These are phyloP conservation scores for Diabrotica virgifera DNA, from an alignment of 1,140 invertebrate species.

Conservation along the genomic window DNA sequence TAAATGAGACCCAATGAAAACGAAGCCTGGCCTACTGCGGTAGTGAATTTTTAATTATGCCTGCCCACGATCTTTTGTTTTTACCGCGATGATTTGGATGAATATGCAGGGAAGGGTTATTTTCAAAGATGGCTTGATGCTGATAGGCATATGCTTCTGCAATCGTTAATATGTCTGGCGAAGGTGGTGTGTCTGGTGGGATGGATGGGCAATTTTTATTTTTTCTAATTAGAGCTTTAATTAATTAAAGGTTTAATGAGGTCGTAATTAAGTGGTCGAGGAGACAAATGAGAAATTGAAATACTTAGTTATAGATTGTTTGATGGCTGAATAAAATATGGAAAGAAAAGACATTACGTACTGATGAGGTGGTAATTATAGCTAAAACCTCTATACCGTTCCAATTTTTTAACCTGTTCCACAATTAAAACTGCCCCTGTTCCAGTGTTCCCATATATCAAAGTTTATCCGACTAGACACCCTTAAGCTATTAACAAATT, in stretches of 20 bases:
- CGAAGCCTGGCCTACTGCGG: constrained; percentile 26
- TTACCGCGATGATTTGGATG: constrained; percentile 37
- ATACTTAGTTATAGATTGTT: too few species aligned
- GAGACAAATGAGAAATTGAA: background rate
- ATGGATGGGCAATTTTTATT: background rate
- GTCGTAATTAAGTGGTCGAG: background rate
- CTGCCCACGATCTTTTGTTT: constrained; percentile 46
- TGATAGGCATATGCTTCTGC: constrained; percentile 15
- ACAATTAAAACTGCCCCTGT: too few species aligned
- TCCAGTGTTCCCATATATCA: too few species aligned
- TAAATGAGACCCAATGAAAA: constrained; percentile 19
- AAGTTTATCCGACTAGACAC: too few species aligned
- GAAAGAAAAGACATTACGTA: too few species aligned
- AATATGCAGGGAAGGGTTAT: constrained; percentile 17
- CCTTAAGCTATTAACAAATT: too few species aligned
- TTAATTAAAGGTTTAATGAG: constrained; percentile 3
- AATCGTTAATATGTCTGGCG: constrained; percentile 2
- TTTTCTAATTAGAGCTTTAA: background rate
- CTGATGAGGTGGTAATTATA: too few species aligned
- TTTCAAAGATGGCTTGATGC: constrained; percentile 21
- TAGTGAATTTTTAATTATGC: constrained; percentile 46
- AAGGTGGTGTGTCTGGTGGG: background rate
- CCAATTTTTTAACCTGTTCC: too few species aligned
- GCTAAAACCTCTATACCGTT: too few species aligned
- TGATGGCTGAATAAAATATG: too few species aligned